Base-by-base conservation (phyloP, 2,888 invertebrate genomes). In the Thecocarcelia acutangulata region DNA sequence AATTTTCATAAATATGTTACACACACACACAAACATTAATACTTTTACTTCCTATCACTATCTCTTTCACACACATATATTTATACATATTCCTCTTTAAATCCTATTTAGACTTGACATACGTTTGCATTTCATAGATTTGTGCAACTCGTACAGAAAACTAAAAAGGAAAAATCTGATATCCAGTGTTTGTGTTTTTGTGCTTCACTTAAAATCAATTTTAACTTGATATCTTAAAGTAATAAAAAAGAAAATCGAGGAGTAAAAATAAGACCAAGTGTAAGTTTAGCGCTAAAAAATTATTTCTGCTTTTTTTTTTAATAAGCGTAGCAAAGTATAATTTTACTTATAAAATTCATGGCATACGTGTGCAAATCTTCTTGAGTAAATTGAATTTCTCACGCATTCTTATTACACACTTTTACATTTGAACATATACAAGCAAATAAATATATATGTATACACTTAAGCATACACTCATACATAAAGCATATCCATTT, bases 331-430 rank as follows among this genome's bases (percentile, higher is more conserved):
- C 70, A 64, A 56, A 33, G 46, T 46, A 70, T 17, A 69, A 79
- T 73, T 79, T 79, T 70, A 66, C 68, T 66, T 81, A 70, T 75
- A 75, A 82, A 61, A 78, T 82, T 75, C 78, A 82, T 82, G 40
- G 82, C 74, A 75, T 78, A 78, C 82, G 82, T 82, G 82, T 70
- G 78, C 82, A 82, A 82, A 82, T 82, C 82, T 82, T 64, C 82
- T 82, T 78, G 66, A 78, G 74, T 75, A 82, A 78, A 82, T 82
- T 82, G 82, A 82, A 82, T 82, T 82, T 82, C 78, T 70, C 73
- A 80, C 80, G 77, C 69, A 77, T 66, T 80, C 21, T 70, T 70
- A 58, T 77, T 74, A 80, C 66, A 66, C 77, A 66, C 68, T 77
- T 74, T 69, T 61, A 69, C 48, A 24, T 28, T 58, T 11, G 54